Conservation (phyloP, 2,113 vertebrate genomes). For the Dicerorhinus sumatrensis region DNA sequence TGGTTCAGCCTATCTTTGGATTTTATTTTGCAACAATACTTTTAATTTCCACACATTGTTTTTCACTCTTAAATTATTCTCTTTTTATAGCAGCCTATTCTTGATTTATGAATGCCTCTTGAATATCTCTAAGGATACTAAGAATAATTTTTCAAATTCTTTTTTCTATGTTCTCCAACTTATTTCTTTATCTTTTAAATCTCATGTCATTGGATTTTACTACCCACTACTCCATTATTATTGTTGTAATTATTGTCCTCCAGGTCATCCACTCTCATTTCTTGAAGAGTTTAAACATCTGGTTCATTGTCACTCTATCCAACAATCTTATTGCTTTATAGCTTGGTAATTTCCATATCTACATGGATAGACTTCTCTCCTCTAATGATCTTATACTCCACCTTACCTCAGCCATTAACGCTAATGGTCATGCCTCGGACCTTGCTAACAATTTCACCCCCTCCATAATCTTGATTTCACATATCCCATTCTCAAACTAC, state of each 20-base stretch:
- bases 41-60: not conserved
- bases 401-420: not conserved
- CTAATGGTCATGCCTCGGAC: not conserved
- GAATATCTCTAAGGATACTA: slow-evolving; percentile 23
- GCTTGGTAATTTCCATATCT: not conserved
- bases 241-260: not conserved
- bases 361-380: not conserved
- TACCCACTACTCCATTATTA: not conserved
- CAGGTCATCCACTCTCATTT: not conserved
- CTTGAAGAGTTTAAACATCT: not conserved
- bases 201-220: slow-evolving; percentile 8
- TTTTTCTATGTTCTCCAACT: not conserved
- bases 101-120: slow-evolving; percentile 20
- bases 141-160: not conserved
- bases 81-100: not conserved
- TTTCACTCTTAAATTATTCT: slow-evolving; percentile 15
- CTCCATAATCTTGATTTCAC: not conserved
- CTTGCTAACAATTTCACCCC: not conserved
- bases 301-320: not conserved
- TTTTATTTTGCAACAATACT: not conserved
- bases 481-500: not conserved
- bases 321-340: not conserved
- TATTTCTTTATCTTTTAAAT: slow-evolving; percentile 6
- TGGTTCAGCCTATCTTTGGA: not conserved
- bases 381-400: not conserved